Percentiles rank a stretch among this genome's conserved stretches.
These are phyloP conservation scores for Papilio polytes DNA, from an alignment of 1,140 invertebrate species.

Conservation along the genomic window DNA sequence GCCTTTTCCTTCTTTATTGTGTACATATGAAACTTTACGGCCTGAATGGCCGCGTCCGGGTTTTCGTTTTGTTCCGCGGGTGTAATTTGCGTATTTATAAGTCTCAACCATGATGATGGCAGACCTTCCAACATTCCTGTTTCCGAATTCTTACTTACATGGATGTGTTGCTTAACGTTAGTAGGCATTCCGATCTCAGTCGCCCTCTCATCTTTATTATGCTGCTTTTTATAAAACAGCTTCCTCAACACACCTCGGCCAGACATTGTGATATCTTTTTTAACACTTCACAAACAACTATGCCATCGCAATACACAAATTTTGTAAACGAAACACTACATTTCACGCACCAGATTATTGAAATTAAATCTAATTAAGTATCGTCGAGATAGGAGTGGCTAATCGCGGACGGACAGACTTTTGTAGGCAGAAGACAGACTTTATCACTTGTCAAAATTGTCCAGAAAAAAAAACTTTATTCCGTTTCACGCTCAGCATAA, in stretches of 20 bases:
- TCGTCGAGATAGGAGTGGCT: conserved; percentile 76
- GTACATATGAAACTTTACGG: conserved; percentile 96
- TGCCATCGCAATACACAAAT: conserved; percentile 60
- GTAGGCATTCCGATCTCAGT: conserved; percentile 90
- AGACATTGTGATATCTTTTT: conserved; percentile 74
- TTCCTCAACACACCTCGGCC: conserved; percentile 79
- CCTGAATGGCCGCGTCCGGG: conserved; percentile 93
- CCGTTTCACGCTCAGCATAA: conserved; percentile 48
- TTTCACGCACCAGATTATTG: conserved; percentile 58
- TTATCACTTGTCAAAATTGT: conserved; percentile 75
- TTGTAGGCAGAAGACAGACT: conserved; percentile 59
- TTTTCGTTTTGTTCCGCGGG: conserved; percentile 95
- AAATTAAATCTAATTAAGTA: conserved; percentile 68
- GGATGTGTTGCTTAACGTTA: conserved; percentile 91
- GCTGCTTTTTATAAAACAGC: conserved; percentile 78
- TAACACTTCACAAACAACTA: conserved; percentile 57
- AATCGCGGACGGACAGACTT: conserved; percentile 74
- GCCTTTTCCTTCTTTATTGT: conserved; percentile 90
- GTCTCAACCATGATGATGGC: conserved; percentile 90
- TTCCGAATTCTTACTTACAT: conserved; percentile 90
- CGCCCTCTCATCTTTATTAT: conserved; percentile 73
- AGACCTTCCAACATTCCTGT: conserved; percentile 92
- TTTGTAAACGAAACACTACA: conserved; percentile 69
- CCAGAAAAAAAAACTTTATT: conserved; percentile 49
- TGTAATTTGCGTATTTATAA: conserved; percentile 94